Evolutionary conservation across 2,797 vertebrate species (phyloP).

Genomic region (Choloepus didactylus): DNA sequence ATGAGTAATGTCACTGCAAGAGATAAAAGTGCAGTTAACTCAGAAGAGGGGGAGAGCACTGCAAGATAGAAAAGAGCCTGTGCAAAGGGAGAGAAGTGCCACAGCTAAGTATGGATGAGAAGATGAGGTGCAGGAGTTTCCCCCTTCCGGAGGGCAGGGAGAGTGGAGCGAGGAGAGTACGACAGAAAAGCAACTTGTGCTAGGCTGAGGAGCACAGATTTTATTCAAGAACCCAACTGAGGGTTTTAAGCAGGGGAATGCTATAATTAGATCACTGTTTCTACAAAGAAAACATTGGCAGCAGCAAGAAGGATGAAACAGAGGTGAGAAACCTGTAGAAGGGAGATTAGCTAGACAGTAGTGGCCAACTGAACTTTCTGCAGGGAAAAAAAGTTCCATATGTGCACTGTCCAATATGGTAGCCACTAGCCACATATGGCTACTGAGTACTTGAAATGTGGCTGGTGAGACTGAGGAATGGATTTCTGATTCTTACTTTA

Average conservation of each 20-base stretch:
- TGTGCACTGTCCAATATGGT: too few species aligned
- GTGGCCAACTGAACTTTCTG: background rate
- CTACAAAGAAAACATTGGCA: background rate
- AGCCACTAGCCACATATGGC: background rate
- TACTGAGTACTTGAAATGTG: background rate
- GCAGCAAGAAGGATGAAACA: background rate
- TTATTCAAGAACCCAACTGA: background rate
- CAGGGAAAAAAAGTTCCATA: background rate
- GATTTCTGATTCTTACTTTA: background rate
- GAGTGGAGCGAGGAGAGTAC: too few species aligned
- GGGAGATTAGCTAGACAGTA: background rate
- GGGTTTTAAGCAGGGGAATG: background rate
- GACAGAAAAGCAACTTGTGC: background rate
- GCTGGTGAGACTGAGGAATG: background rate
- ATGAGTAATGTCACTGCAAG: background rate
- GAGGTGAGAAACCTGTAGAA: background rate
- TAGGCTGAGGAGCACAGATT: background rate
- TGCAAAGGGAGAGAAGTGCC: background rate
- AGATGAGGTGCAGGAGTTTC: rapidly evolving
- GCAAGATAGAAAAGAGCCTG: background rate
- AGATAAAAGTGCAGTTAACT: background rate
- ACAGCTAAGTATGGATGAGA: background rate
- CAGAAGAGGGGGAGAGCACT: background rate
- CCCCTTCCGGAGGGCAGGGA: too few species aligned
- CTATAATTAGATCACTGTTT: background rate